Base-by-base conservation (phyloP, 2,113 vertebrate genomes). In the Zosterops pallidus region DNA sequence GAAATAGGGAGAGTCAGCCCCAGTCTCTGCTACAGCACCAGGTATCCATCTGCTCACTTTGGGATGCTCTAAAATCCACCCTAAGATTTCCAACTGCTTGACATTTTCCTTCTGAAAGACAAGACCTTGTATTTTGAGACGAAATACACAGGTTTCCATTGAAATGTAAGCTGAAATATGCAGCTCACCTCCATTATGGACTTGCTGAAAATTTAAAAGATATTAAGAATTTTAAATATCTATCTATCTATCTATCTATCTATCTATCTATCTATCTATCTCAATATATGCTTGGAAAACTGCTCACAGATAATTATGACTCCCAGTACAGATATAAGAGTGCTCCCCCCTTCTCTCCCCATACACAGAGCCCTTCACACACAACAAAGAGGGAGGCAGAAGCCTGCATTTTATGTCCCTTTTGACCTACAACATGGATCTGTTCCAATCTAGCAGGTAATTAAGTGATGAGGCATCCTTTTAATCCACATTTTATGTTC, bases 401-500 rank as follows among this genome's bases (percentile, higher is more conserved):
- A 96, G 94, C 92, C 83, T 93, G 65, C 86, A 94, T 96, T 96
- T 96, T 92, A 95, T 92, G 90, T 96, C 95, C 95, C 96, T 97
- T 96, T 97, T 96, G 96, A 95, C 95, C 95, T 96, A 95, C 94
- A 96, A 95, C 90, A 86, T 96, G 96, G 96, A 96, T 96, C 93
- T 95, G 93, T 96, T 97, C 96, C 96, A 97, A 94, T 96, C 93
- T 97, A 96, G 95, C 93, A 96, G 95, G 96, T 97, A 97, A 97
- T 97, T 97, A 96, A 97, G 88, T 96, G 95, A 97, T 96, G 95
- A 97, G 77, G 95, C 95, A 94, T 96, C 95, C 94, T 96, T 96
- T 96, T 97, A 96, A 96, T 97, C 95, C 95, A 94, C 95, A 96
- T 95, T 97, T 97, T 96, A 96, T 92, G 95, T 96, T 96, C 95